Conservation (phyloP, 2,113 vertebrate species). For the Tympanuchus pallidicinctus region DNA sequence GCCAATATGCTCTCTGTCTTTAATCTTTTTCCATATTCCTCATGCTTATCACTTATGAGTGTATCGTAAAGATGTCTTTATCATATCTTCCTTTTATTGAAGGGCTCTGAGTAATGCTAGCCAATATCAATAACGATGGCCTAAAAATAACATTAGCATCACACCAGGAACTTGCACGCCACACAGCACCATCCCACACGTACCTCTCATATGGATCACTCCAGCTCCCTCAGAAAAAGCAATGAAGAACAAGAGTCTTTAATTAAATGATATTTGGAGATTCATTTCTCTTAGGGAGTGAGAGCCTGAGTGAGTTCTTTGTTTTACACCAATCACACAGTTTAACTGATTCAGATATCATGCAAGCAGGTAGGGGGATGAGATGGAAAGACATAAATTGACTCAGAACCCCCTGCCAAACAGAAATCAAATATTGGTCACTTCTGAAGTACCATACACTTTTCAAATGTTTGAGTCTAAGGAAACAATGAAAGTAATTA, state of each 20-base stretch:
- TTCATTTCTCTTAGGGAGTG: background rate
- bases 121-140: constrained; percentile 32
- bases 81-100: constrained; percentile 69
- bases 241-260: background rate
- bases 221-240: background rate
- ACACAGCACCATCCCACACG: background rate
- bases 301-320: constrained; percentile 2
- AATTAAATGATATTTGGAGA: background rate
- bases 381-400: background rate
- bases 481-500: background rate
- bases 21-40: constrained; percentile 77
- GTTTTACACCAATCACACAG: background rate
- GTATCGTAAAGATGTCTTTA: constrained; percentile 60
- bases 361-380: background rate
- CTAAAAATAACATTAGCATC: constrained; percentile 52
- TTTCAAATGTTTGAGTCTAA: background rate
- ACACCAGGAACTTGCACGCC: background rate
- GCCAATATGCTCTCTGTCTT: constrained; percentile 61
- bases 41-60: constrained; percentile 62
- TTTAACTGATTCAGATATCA: constrained; percentile 1
- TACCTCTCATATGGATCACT: background rate
- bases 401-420: background rate
- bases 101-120: constrained; percentile 43
- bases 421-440: constrained; percentile 30
- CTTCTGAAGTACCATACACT: background rate